Conservation (phyloP, 2,888 invertebrate species). For the Dolichomitus sp. region DNA sequence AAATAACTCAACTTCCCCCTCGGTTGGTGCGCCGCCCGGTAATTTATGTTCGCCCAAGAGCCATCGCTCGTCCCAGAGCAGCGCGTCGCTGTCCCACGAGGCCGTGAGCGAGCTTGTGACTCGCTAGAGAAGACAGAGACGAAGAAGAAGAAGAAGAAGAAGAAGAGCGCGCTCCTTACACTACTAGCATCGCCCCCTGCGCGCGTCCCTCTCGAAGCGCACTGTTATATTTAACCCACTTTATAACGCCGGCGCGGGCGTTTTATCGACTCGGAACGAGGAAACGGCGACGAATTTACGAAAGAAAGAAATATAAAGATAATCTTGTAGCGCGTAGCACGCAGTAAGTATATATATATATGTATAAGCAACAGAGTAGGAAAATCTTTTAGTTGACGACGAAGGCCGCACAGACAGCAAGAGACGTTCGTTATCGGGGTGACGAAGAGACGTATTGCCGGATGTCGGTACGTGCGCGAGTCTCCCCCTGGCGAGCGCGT, state of each 20-base stretch:
- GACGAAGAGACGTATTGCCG: conserved; percentile 69
- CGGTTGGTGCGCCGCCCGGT: conserved; percentile 76
- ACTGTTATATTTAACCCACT: conserved; percentile 74
- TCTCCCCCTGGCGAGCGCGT: conserved; percentile 28
- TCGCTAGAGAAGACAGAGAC: conserved; percentile 8
- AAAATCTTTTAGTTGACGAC: conserved; percentile 46
- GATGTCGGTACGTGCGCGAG: conserved; percentile 45
- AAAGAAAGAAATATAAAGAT: conserved; percentile 41
- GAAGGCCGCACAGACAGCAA: conserved; percentile 4
- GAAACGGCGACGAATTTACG: conserved; percentile 60
- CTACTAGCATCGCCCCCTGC: conserved; percentile 19
- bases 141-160: background rate
- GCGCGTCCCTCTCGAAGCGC: conserved; percentile 32
- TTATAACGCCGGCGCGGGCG: conserved; percentile 70
- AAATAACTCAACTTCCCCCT: conserved; percentile 85
- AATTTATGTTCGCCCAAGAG: conserved; percentile 83
- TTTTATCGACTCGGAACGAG: conserved; percentile 72
- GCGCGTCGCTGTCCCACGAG: conserved; percentile 50
- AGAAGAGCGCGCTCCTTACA: conserved; percentile 29
- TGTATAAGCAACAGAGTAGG: background rate
- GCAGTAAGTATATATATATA: background rate
- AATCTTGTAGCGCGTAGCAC: background rate
- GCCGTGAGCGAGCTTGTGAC: conserved; percentile 30
- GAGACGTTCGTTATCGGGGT: conserved; percentile 68
- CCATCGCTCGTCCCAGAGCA: conserved; percentile 78